These are phyloP conservation scores for Heptranchias perlo DNA, from an alignment of 2,113 vertebrate genomes.

Conservation along the genomic window DNA sequence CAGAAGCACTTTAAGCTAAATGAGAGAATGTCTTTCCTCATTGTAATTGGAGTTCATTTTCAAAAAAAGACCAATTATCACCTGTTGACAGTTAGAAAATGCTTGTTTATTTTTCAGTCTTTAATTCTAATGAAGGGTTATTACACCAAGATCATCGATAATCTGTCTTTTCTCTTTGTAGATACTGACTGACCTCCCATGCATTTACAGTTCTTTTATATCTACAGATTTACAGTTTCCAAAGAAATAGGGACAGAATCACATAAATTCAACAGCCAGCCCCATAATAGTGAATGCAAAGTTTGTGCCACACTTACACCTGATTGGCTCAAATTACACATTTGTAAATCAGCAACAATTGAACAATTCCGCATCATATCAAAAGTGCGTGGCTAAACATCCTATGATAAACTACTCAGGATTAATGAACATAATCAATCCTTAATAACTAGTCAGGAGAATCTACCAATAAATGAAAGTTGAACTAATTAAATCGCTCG, in stretches of 20 bases:
- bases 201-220: not conserved
- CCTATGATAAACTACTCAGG: not conserved
- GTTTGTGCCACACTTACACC: too few species aligned
- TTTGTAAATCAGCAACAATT: not conserved
- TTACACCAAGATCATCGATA: too few species aligned
- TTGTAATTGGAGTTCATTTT: too few species aligned
- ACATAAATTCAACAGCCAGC: not conserved
- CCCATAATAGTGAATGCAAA: not conserved
- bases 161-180: too few species aligned
- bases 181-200: too few species aligned
- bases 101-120: too few species aligned
- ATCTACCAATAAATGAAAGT: not conserved
- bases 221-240: not conserved
- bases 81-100: too few species aligned
- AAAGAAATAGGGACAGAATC: not conserved
- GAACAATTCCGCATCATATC: not conserved
- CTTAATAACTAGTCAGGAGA: not conserved
- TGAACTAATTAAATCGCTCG: not conserved
- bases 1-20: too few species aligned
- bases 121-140: too few species aligned
- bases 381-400: not conserved
- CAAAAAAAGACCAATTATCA: too few species aligned
- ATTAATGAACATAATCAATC: not conserved
- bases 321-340: not conserved
- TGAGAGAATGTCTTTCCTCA: too few species aligned